A percentile compares a stretch with the other conserved stretches of the same genome.
These are phyloP conservation scores for Macrobrachium rosenbergii DNA, from an alignment of 1,140 invertebrate species.

Conservation along the genomic window DNA sequence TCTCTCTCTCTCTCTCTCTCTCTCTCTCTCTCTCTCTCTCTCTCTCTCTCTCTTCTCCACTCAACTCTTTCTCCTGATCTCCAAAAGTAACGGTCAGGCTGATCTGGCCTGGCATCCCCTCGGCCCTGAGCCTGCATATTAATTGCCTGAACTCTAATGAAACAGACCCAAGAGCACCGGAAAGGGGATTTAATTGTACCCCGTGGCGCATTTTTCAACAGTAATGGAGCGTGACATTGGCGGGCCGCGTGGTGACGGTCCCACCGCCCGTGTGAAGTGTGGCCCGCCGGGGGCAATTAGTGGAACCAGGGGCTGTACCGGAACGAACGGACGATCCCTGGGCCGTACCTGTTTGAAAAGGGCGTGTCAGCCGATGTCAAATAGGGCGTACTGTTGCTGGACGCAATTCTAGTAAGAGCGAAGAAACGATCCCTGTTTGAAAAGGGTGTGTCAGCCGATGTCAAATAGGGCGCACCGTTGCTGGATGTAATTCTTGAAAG, in stretches of 20 bases:
- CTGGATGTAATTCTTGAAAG: too few relatives aligned
- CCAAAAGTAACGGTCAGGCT: too few relatives aligned
- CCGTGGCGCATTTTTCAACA: constrained; percentile 35
- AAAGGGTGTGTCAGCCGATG: background rate
- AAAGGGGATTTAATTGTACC: constrained; percentile 56
- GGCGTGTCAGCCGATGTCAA: background rate
- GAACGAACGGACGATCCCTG: background rate
- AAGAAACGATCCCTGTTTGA: background rate
- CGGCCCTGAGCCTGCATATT: constrained; percentile 41
- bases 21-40: background rate
- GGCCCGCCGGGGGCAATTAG: constrained; percentile 20
- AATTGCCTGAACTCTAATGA: constrained; percentile 58
- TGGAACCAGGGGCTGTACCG: constrained; percentile 1
- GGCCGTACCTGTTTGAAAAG: background rate
- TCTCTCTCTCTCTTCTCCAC: background rate
- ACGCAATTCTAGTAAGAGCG: background rate
- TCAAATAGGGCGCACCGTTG: background rate
- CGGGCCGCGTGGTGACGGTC: constrained; percentile 29
- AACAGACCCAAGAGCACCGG: constrained; percentile 41
- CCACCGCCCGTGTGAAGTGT: constrained; percentile 8
- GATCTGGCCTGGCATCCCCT: background rate
- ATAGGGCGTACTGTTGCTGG: background rate
- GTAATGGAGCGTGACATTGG: constrained; percentile 40
- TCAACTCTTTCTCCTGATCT: background rate
- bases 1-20: background rate